Base-by-base conservation (phyloP, 53 echinoderm and acorn worm species). In the Stichopus horrens region DNA sequence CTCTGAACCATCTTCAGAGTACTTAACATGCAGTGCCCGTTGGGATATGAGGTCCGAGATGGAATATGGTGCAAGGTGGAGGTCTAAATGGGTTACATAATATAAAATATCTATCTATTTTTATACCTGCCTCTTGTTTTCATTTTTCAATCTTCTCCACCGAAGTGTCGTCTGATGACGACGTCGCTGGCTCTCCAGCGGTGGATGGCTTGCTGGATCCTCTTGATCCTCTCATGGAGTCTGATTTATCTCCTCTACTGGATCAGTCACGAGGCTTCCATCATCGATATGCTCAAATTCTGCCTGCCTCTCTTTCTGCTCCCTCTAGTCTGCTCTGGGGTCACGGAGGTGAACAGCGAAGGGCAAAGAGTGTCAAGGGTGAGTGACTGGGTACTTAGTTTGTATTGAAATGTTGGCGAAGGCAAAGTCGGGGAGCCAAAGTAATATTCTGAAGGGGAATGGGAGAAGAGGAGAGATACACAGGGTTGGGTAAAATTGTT, bases 341-440 rank as follows among this genome's bases (percentile, higher is more conserved):
- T 95, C 9, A 96, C 95, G 5, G 96, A 96, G 87, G 95, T 96
- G 9, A 96, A 96, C 55, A 94, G 96, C 53, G 96, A 95, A 76
- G 96, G 96, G 19, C 94, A 94, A 77, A 86, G 94, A 57, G 96
- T 96, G 4, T 86, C 96, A 74, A 94, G 91, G 94, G 96, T 95
- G 85, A 63, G 63, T 16, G 10, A 63, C 0, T 63, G 37, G 37
- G 37, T 37, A 37, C 1, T 37, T 37, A 37, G 37, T 37, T 37
- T 0, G 37, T 37, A 37, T 37, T 37, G 37, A 37, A 37, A 37
- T 37, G 37, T 37, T 37, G 37, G 37, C 37, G 2, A 37, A 37
- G 37, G 37, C 37, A 37, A 37, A 37, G 37, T 37, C 37, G 0
- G 37, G 37, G 37, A 37, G 37, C 37, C 37, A 37, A 37, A 37